Percentiles rank a stretch among this genome's conserved stretches.
These are phyloP conservation scores for Cacatua alba DNA, from an alignment of 2,113 vertebrate genomes.

Conservation along the genomic window DNA sequence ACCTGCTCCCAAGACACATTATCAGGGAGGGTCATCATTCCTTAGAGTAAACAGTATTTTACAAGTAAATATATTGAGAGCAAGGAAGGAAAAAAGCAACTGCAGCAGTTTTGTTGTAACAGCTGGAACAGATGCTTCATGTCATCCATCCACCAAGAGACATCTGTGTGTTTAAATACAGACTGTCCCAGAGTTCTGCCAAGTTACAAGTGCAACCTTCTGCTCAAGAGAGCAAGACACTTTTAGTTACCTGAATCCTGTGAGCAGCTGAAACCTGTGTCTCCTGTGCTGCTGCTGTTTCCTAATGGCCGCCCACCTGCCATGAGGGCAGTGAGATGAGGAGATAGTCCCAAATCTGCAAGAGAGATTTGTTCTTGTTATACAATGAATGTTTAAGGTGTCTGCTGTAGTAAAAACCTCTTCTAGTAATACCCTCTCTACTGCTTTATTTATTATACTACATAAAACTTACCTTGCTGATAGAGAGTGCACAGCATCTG, in stretches of 20 bases:
- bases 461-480: neutral
- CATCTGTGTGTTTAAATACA: neutral
- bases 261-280: constrained; percentile 96
- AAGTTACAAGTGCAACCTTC: neutral
- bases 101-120: neutral
- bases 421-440: neutral
- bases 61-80: neutral
- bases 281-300: constrained; percentile 93
- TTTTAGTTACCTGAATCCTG: constrained; percentile 90
- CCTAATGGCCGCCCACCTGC: constrained; percentile 86
- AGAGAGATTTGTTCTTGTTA: constrained; percentile 12
- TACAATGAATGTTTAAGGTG: neutral
- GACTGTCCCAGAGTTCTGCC: neutral
- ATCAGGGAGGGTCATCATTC: neutral
- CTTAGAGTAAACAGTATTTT: neutral
- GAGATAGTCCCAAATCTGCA: constrained; percentile 94
- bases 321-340: constrained; percentile 96
- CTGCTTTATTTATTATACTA: neutral
- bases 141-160: neutral
- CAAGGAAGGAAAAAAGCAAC: neutral
- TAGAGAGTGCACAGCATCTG: neutral
- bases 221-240: neutral
- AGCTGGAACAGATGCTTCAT: neutral
- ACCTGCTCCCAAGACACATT: neutral
- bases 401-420: neutral